Percentiles rank a stretch among this genome's conserved stretches.
Evolutionary conservation across 2,113 vertebrate species (phyloP).

Genomic region (Chascanopsetta lugubris): DNA sequence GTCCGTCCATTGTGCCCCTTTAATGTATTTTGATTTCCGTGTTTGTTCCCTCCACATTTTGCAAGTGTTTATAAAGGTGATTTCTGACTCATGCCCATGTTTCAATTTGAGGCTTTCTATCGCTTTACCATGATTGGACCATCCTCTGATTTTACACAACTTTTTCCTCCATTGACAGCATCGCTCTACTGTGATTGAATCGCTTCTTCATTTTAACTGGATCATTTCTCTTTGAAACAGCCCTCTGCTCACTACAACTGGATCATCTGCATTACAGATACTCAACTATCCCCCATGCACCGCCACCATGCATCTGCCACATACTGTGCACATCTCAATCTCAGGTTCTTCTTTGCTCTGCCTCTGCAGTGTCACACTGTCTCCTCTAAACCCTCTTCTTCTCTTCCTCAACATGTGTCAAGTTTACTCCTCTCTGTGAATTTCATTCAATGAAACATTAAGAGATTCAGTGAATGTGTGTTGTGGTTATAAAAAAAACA

Average conservation of each 20-base stretch:
- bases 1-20: slow-evolving; percentile 56
- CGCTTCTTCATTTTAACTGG: slow-evolving; percentile 73
- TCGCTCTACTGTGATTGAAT: slow-evolving; percentile 69
- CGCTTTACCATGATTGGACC: slow-evolving; percentile 70
- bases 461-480: too few species aligned
- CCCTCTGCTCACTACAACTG: slow-evolving; percentile 48
- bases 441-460: slow-evolving; percentile 40
- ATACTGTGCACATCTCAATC: slow-evolving; percentile 32
- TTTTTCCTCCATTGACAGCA: slow-evolving; percentile 67
- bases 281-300: not conserved
- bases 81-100: slow-evolving; percentile 75
- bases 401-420: slow-evolving; percentile 33
- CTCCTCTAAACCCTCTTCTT: slow-evolving; percentile 44
- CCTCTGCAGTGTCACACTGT: slow-evolving; percentile 57
- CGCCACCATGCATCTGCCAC: slow-evolving; percentile 45
- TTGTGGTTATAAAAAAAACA: too few species aligned
- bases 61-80: slow-evolving; percentile 84
- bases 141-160: slow-evolving; percentile 68
- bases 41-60: slow-evolving; percentile 79
- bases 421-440: slow-evolving; percentile 13
- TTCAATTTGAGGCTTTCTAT: slow-evolving; percentile 70
- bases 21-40: slow-evolving; percentile 48
- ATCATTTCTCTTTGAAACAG: slow-evolving; percentile 64
- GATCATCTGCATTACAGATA: slow-evolving; percentile 63
- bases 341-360: slow-evolving; percentile 63